A percentile compares a stretch with the other conserved stretches of the same genome.
phyloP scores from a whole-genome alignment of 2,797 vertebrate genomes.

The Clarias fuscus region DNA sequence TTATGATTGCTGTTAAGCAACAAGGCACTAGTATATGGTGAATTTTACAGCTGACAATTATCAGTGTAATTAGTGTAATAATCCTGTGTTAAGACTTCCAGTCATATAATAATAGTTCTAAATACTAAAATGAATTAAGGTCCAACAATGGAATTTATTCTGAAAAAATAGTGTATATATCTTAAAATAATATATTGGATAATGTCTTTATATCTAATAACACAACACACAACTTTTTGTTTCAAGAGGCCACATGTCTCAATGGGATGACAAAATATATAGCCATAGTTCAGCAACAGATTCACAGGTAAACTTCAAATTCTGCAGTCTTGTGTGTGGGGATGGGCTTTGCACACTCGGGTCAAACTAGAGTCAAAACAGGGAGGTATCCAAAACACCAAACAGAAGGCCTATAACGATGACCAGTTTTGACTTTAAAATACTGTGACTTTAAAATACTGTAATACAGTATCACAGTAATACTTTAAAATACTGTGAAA shows the following conservation, averaged over 20 bases:
- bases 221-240: neutral
- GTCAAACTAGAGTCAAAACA: conserved; percentile 36
- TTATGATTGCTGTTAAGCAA: neutral
- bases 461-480: too few species aligned
- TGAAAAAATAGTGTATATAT: neutral
- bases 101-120: neutral
- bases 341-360: conserved; percentile 25
- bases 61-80: neutral
- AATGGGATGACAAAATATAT: neutral
- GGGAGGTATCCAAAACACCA: conserved; percentile 15
- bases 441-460: neutral
- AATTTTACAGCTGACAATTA: neutral
- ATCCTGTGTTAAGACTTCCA: conserved; percentile 1
- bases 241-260: conserved; percentile 8
- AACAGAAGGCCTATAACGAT: neutral
- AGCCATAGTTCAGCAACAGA: neutral
- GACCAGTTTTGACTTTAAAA: neutral
- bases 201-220: neutral
- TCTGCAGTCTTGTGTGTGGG: conserved; percentile 42
- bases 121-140: neutral
- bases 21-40: neutral
- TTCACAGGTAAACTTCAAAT: conserved; percentile 50
- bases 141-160: neutral
- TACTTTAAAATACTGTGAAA: neutral
- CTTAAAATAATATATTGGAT: too few species aligned